Evolutionary conservation across 1,140 invertebrate species (phyloP).

Genomic region (Apis cerana): DNA sequence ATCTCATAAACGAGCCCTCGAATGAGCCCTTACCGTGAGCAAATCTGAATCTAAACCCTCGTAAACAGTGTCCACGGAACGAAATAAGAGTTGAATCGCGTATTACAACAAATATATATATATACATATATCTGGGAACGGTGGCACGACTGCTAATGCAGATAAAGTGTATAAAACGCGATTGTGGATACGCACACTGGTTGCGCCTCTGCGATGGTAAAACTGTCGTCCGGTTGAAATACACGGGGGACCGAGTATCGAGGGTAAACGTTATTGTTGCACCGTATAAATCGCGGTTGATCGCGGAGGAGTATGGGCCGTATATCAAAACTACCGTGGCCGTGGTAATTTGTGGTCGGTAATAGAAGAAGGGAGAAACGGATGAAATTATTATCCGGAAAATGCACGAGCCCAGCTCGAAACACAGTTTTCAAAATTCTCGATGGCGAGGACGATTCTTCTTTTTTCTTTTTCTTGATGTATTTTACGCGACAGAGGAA

Average conservation of each 20-base stretch:
- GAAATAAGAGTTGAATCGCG: conserved; percentile 42
- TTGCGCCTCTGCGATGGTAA: conserved; percentile 57
- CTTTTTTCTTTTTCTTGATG: neutral
- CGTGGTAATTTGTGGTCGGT: conserved; percentile 63
- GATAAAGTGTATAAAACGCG: conserved; percentile 58
- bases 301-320: conserved; percentile 66
- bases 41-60: neutral
- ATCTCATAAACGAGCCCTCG: conserved; percentile 16
- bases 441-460: neutral
- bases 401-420: conserved; percentile 41
- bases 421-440: conserved; percentile 5
- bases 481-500: too few species aligned
- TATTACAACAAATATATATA: neutral
- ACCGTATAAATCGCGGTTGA: conserved; percentile 68
- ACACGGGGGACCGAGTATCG: conserved; percentile 50
- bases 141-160: conserved; percentile 40
- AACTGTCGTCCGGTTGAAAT: conserved; percentile 62
- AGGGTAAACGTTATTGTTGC: conserved; percentile 68
- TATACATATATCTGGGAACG: conserved; percentile 41
- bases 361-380: conserved; percentile 59
- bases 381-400: conserved; percentile 67
- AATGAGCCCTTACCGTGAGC: conserved; percentile 10
- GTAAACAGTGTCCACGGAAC: conserved; percentile 3
- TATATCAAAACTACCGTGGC: conserved; percentile 66
- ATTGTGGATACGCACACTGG: conserved; percentile 58